A percentile compares a stretch with the other conserved stretches of the same genome.
phyloP scores from a whole-genome alignment of 2,113 vertebrate genomes.

The Budorcas taxicolor region DNA sequence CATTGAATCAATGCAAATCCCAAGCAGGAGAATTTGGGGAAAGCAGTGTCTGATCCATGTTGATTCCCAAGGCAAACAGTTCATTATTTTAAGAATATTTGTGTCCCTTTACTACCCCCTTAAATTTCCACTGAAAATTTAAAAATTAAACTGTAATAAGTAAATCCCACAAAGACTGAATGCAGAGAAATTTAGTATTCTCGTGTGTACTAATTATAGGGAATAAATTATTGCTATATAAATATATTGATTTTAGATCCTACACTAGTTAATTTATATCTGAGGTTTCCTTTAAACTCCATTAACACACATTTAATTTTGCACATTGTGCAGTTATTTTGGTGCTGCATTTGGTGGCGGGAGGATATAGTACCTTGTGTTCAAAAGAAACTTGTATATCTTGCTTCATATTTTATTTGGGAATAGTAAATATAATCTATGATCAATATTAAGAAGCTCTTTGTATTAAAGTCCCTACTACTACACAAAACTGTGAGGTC shows the following conservation, averaged over 20 bases:
- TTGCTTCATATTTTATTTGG: neutral
- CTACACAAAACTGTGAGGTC: constrained; percentile 22
- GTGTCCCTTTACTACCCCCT: constrained; percentile 24
- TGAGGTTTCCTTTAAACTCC: neutral
- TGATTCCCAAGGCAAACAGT: constrained; percentile 53
- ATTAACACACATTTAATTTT: neutral
- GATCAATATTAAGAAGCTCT: constrained; percentile 3
- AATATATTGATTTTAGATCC: constrained; percentile 67
- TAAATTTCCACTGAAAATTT: constrained; percentile 45
- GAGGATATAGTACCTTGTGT: neutral
- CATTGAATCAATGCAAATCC: constrained; percentile 61
- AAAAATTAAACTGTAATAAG: constrained; percentile 30
- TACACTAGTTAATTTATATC: constrained; percentile 45
- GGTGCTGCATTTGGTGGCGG: neutral
- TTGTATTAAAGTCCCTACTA: neutral
- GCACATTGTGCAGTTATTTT: neutral
- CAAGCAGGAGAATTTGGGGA: constrained; percentile 13
- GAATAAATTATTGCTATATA: constrained; percentile 38
- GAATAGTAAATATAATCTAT: constrained; percentile 34
- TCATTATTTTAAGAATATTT: constrained; percentile 56
- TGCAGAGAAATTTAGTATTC: constrained; percentile 48
- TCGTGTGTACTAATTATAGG: neutral
- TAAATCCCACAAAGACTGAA: constrained; percentile 57
- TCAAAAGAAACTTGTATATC: constrained; percentile 25
- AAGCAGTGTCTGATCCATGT: neutral